phyloP scores from a whole-genome alignment of 2,888 invertebrate genomes.

The Ennomos quercinarius region DNA sequence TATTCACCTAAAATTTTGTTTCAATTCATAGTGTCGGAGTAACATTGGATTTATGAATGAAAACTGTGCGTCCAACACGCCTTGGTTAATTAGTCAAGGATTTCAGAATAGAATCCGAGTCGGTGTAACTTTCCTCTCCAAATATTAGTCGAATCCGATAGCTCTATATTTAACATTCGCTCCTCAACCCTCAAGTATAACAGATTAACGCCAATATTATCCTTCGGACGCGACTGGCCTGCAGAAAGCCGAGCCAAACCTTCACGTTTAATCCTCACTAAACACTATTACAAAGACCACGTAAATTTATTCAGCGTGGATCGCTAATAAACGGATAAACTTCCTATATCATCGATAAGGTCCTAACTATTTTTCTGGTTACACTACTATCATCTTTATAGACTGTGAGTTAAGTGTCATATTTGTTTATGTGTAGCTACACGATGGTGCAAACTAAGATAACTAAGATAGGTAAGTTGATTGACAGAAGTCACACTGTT shows the following conservation, averaged over 20 bases:
- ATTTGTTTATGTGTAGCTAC: conserved; percentile 43
- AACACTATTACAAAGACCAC: conserved; percentile 75
- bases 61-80: too few species aligned
- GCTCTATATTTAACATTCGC: conserved; percentile 74
- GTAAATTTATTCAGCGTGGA: conserved; percentile 75
- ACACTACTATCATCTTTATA: conserved; percentile 44
- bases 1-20: too few species aligned
- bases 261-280: conserved; percentile 71
- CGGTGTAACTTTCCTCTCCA: conserved; percentile 50
- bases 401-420: conserved; percentile 39
- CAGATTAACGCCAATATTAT: conserved; percentile 76
- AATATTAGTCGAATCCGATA: conserved; percentile 61
- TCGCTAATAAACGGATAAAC: conserved; percentile 73
- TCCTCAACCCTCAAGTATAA: conserved; percentile 61
- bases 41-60: too few species aligned
- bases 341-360: conserved; percentile 52
- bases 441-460: conserved; percentile 60
- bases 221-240: conserved; percentile 64
- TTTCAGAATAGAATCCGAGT: too few species aligned
- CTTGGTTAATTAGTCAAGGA: too few species aligned
- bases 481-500: conserved; percentile 71
- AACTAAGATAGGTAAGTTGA: conserved; percentile 66
- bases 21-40: too few species aligned
- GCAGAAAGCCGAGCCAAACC: conserved; percentile 58
- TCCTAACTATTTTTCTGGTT: conserved; percentile 41